Evolutionary conservation across 2,888 invertebrate species (phyloP).

Genomic region (Eupithecia exiguata): DNA sequence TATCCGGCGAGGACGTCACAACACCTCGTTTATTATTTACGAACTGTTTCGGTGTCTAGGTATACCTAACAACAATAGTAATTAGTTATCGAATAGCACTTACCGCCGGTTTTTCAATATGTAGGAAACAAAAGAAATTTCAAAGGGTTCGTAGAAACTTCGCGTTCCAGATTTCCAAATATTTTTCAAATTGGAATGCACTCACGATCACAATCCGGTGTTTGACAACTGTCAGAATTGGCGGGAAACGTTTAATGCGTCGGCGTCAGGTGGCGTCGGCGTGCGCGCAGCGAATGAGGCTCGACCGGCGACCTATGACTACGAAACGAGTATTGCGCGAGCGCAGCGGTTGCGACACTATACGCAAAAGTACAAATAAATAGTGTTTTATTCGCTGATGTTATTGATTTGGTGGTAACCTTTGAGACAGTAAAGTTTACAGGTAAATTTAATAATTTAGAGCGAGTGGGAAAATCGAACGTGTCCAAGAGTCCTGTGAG

Average conservation of each 20-base stretch:
- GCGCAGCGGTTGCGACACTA: slow-evolving; percentile 38
- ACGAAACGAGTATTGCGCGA: slow-evolving; percentile 38
- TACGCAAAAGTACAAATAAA: slow-evolving; percentile 26
- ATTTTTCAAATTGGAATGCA: slow-evolving; percentile 44
- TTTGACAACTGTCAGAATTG: slow-evolving; percentile 53
- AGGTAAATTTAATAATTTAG: neutral
- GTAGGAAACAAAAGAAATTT: neutral
- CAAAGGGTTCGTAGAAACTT: neutral
- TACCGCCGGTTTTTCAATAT: neutral
- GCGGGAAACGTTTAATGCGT: slow-evolving; percentile 57
- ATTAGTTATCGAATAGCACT: neutral
- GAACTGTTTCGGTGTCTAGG: slow-evolving; percentile 12
- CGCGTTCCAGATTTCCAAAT: slow-evolving; percentile 16
- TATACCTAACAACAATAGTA: neutral
- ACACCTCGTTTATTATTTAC: slow-evolving; percentile 26
- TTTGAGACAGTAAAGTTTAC: neutral
- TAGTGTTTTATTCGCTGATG: slow-evolving; percentile 10
- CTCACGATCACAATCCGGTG: slow-evolving; percentile 52
- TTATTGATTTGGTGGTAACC: neutral
- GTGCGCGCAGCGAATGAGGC: slow-evolving; percentile 54
- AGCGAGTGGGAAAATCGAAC: neutral
- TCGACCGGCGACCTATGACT: slow-evolving; percentile 29
- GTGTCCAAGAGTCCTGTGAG: too few species aligned
- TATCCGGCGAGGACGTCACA: slow-evolving; percentile 48
- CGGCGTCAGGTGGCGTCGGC: slow-evolving; percentile 47